These are phyloP conservation scores for Venusia cambrica DNA, from an alignment of 2,888 invertebrate genomes.

Conservation along the genomic window DNA sequence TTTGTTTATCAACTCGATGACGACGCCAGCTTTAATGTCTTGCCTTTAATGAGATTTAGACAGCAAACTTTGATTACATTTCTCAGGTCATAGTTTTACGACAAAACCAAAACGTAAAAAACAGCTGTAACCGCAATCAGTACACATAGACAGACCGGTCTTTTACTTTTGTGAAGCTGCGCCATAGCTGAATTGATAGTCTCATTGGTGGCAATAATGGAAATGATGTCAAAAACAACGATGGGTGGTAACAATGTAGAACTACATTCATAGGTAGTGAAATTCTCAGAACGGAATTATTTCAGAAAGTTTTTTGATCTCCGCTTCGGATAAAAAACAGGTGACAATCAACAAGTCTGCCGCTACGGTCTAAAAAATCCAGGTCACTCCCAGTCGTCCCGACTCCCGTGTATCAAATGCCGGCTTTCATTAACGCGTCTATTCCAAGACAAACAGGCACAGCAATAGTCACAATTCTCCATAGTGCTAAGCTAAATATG, in stretches of 20 bases:
- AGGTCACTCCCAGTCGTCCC: conserved; percentile 48
- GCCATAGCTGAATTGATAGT: conserved; percentile 15
- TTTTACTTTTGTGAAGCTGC: conserved; percentile 21
- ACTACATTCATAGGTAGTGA: conserved; percentile 10
- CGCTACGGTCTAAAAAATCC: conserved; percentile 36
- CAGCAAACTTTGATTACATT: conserved; percentile 23
- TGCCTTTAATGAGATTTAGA: conserved; percentile 32
- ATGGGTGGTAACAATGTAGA: conserved; percentile 5
- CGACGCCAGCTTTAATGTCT: conserved; percentile 28
- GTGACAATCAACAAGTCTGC: conserved; percentile 32
- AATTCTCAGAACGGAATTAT: conserved; percentile 22
- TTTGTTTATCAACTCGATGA: conserved; percentile 47
- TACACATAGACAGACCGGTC: conserved; percentile 21
- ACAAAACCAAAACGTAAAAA: conserved; percentile 30
- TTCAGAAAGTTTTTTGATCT: conserved; percentile 24
- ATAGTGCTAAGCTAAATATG: conserved; percentile 66
- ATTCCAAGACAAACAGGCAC: conserved; percentile 67
- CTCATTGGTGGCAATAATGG: conserved; percentile 9
- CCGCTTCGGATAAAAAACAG: conserved; percentile 29
- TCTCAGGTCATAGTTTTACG: conserved; percentile 27
- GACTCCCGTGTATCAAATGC: conserved; percentile 48
- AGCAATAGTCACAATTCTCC: conserved; percentile 60
- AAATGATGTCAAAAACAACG: conserved; percentile 18
- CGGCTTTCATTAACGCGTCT: conserved; percentile 56
- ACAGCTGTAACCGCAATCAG: conserved; percentile 30